These are phyloP conservation scores for Speoplatyrhinus poulsoni DNA, from an alignment of 2,113 vertebrate species.

Conservation along the genomic window DNA sequence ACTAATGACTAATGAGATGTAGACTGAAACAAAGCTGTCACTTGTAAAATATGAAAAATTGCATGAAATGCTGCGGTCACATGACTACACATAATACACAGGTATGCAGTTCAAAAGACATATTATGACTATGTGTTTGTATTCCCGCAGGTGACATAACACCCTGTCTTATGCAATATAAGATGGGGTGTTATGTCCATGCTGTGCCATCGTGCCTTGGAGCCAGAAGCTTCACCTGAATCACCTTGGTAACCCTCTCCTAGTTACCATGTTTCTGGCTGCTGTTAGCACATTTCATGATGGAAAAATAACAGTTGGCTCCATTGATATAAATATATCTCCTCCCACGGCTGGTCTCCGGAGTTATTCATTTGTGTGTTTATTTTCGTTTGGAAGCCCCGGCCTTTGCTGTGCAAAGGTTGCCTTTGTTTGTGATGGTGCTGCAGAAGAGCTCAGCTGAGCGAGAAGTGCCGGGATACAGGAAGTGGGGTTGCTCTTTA, in stretches of 20 bases:
- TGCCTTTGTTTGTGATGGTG: constrained; percentile 75
- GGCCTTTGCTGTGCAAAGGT: constrained; percentile 73
- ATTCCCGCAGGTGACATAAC: constrained; percentile 19
- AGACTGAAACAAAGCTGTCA: constrained; percentile 51
- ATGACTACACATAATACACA: constrained; percentile 4
- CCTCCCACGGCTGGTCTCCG: constrained; percentile 58
- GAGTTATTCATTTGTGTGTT: constrained; percentile 71
- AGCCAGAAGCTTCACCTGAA: constrained; percentile 70
- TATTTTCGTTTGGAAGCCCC: constrained; percentile 60
- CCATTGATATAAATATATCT: constrained; percentile 79
- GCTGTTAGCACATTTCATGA: constrained; percentile 47
- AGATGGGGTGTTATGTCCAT: neutral
- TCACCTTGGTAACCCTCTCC: constrained; percentile 69
- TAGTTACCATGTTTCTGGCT: constrained; percentile 71
- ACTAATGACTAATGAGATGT: constrained; percentile 62
- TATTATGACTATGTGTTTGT: constrained; percentile 1
- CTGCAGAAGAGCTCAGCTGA: constrained; percentile 77
- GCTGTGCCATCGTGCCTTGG: constrained; percentile 38
- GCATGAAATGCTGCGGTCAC: constrained; percentile 19
- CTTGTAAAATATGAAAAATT: constrained; percentile 43
- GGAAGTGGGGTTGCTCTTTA: constrained; percentile 84
- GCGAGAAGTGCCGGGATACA: constrained; percentile 77
- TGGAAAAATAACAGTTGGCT: constrained; percentile 73
- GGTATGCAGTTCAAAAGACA: neutral
- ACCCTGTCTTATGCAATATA: no score